Conservation (phyloP, 2,888 invertebrate genomes). For the Girardia tigrina region DNA sequence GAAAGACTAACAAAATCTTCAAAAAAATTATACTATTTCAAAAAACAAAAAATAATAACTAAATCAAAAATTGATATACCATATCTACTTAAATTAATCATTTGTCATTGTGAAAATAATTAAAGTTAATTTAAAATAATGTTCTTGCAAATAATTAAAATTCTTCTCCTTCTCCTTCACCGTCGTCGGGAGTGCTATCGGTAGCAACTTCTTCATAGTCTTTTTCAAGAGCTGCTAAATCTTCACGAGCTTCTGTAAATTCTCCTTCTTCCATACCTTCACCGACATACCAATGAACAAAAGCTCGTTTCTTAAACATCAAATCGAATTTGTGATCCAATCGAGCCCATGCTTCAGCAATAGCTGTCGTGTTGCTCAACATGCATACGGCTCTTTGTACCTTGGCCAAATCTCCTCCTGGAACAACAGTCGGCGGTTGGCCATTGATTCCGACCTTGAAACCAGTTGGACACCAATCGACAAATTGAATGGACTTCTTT, state of each 20-base stretch:
- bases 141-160: too few relatives aligned
- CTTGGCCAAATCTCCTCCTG: slow-evolving; percentile 54
- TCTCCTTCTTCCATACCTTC: slow-evolving; percentile 27
- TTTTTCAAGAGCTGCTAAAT: not conserved
- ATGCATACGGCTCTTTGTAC: not conserved
- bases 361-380: not conserved
- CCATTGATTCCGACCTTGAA: slow-evolving; percentile 63
- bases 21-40: too few relatives aligned
- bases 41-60: too few relatives aligned
- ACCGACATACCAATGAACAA: slow-evolving; percentile 25
- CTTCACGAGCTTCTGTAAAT: not conserved
- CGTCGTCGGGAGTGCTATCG: too few relatives aligned
- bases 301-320: not conserved
- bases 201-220: slow-evolving; percentile 13
- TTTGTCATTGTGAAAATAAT: too few relatives aligned
- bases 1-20: too few relatives aligned
- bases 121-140: too few relatives aligned
- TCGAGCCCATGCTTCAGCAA: not conserved
- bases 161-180: too few relatives aligned
- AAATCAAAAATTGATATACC: too few relatives aligned
- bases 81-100: too few relatives aligned
- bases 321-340: not conserved
- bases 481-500: too few relatives aligned
- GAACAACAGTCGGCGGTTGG: slow-evolving; percentile 60
- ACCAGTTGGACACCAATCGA: slow-evolving; percentile 56